phyloP scores from a whole-genome alignment of 1,140 invertebrate species.

The Zaprionus vittiger region DNA sequence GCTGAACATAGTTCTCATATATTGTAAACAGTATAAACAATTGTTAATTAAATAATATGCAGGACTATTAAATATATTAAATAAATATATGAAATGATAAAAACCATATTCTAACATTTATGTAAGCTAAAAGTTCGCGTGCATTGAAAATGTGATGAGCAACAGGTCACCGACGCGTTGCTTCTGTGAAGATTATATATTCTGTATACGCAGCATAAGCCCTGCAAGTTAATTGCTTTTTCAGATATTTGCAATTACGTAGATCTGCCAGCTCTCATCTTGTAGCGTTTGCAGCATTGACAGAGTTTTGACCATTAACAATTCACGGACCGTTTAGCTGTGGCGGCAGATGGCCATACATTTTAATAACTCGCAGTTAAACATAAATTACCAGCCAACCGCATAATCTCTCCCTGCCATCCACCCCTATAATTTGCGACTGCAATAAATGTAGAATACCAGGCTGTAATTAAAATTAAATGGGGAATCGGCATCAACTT shows the following conservation, averaged over 20 bases:
- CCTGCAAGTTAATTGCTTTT: constrained; percentile 64
- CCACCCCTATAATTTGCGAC: constrained; percentile 35
- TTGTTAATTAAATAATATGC: too few relatives aligned
- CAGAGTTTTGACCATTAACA: constrained; percentile 53
- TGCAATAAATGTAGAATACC: constrained; percentile 32
- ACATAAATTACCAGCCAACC: constrained; percentile 75
- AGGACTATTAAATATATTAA: too few relatives aligned
- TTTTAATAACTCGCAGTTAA: constrained; percentile 80
- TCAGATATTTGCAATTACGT: not conserved
- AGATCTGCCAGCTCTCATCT: constrained; percentile 5
- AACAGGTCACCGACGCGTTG: too few relatives aligned
- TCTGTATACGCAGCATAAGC: too few relatives aligned
- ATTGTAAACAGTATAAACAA: too few relatives aligned
- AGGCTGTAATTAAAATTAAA: constrained; percentile 75
- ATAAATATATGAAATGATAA: too few relatives aligned
- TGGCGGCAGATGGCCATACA: constrained; percentile 66
- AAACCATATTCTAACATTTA: too few relatives aligned
- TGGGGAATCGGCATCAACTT: constrained; percentile 62
- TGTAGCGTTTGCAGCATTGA: constrained; percentile 21
- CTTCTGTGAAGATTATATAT: too few relatives aligned
- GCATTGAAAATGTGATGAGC: too few relatives aligned
- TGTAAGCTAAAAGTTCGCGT: too few relatives aligned
- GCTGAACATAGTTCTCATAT: too few relatives aligned
- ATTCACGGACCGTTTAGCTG: constrained; percentile 59
- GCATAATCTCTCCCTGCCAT: constrained; percentile 52